phyloP scores from a whole-genome alignment of 2,113 vertebrate species.

The Pelecanoides urinatrix region DNA sequence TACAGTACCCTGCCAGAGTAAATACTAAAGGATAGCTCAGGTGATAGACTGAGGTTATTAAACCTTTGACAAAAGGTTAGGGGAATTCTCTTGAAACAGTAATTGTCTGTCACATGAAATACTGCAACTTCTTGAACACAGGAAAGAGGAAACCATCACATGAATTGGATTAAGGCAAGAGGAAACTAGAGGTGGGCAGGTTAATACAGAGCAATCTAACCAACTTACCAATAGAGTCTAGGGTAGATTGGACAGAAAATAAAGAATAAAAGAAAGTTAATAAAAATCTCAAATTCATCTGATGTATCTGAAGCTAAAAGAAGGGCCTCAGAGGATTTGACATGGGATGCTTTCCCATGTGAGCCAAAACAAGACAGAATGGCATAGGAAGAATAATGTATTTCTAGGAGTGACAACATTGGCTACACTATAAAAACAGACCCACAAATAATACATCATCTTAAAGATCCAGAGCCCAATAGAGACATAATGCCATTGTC shows the following conservation, averaged over 20 bases:
- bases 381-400: not conserved
- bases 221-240: not conserved
- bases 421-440: not conserved
- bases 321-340: not conserved
- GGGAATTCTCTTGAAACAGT: slow-evolving; percentile 18
- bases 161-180: not conserved
- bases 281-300: not conserved
- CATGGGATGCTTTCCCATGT: not conserved
- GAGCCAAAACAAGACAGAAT: not conserved
- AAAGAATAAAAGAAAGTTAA: not conserved
- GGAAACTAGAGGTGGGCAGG: not conserved
- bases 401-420: not conserved
- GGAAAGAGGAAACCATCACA: not conserved
- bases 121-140: not conserved
- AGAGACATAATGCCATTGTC: not conserved
- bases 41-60: slow-evolving; percentile 43
- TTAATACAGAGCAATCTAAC: not conserved
- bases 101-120: slow-evolving; percentile 56
- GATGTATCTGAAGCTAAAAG: not conserved
- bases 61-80: slow-evolving; percentile 53
- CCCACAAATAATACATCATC: not conserved
- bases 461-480: not conserved
- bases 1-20: not conserved
- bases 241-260: not conserved
- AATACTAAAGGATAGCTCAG: not conserved